Percentiles rank a stretch among this genome's conserved stretches.
phyloP scores from a whole-genome alignment of 2,888 invertebrate genomes.

The Phorcus lineatus region DNA sequence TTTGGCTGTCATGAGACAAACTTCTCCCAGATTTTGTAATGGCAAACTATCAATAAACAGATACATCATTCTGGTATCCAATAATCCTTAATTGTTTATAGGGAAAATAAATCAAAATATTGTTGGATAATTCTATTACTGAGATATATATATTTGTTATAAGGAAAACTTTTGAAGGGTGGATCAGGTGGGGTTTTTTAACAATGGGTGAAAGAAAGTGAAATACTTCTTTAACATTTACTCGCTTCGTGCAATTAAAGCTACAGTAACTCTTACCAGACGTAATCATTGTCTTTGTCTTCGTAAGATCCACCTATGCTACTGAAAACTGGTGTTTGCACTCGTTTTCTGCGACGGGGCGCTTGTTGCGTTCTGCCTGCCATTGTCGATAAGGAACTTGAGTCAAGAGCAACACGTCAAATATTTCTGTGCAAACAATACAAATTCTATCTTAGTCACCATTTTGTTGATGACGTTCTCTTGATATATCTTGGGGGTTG shows the following conservation, averaged over 20 bases:
- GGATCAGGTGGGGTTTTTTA: not conserved
- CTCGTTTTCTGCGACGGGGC: conserved; percentile 58
- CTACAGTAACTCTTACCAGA: conserved; percentile 63
- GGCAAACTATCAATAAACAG: too few species aligned
- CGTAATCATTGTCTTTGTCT: conserved; percentile 74
- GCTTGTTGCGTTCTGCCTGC: conserved; percentile 50
- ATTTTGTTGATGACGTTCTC: not conserved
- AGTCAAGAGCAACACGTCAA: conserved; percentile 4
- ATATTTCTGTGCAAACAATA: not conserved
- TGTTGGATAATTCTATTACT: too few species aligned
- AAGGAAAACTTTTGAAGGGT: not conserved
- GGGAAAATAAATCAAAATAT: too few species aligned
- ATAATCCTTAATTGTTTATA: too few species aligned
- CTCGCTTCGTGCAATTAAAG: not conserved
- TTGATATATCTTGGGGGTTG: not conserved
- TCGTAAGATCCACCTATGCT: conserved; percentile 70
- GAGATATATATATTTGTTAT: too few species aligned
- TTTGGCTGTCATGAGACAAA: too few species aligned
- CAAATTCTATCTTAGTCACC: not conserved
- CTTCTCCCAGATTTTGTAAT: too few species aligned
- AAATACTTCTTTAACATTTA: too few species aligned
- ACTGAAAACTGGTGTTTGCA: conserved; percentile 70
- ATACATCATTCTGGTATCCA: too few species aligned
- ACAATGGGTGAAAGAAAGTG: not conserved
- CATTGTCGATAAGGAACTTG: conserved; percentile 20